These are phyloP conservation scores for Caenorhabditis panamensis DNA, from an alignment of 2,888 invertebrate genomes.

Conservation along the genomic window DNA sequence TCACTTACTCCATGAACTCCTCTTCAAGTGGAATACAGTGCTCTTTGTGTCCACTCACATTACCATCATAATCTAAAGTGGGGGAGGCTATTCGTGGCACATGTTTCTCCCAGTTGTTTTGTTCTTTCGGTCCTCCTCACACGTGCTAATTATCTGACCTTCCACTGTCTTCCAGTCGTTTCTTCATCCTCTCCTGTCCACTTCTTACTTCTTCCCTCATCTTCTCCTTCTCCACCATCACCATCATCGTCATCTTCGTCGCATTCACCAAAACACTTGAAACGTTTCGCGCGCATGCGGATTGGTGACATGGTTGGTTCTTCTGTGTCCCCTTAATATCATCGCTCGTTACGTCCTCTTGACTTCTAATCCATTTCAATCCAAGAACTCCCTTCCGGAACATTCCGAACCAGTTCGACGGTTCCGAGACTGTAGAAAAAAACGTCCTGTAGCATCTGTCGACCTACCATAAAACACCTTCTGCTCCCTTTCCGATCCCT, in stretches of 20 bases:
- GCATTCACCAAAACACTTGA: slow-evolving; percentile 50
- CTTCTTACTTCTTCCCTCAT: neutral
- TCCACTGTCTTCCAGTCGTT: slow-evolving; percentile 9
- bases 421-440: too few species aligned
- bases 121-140: neutral
- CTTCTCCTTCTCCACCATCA: slow-evolving; percentile 17
- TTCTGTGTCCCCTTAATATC: slow-evolving; percentile 5
- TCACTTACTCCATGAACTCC: slow-evolving; percentile 2
- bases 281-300: slow-evolving; percentile 25
- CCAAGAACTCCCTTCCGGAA: too few species aligned
- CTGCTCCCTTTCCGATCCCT: neutral
- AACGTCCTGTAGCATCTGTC: too few species aligned
- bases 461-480: neutral
- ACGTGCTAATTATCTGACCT: slow-evolving; percentile 45
- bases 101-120: slow-evolving; percentile 27
- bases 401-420: neutral
- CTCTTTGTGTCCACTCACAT: slow-evolving; percentile 16
- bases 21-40: neutral
- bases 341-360: slow-evolving; percentile 53
- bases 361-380: slow-evolving; percentile 30
- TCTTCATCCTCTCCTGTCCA: neutral
- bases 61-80: slow-evolving; percentile 53
- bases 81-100: neutral
- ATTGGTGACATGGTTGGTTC: slow-evolving; percentile 17
- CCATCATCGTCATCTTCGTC: slow-evolving; percentile 17